phyloP scores from a whole-genome alignment of 1,140 invertebrate genomes.

The Cydia amplana region DNA sequence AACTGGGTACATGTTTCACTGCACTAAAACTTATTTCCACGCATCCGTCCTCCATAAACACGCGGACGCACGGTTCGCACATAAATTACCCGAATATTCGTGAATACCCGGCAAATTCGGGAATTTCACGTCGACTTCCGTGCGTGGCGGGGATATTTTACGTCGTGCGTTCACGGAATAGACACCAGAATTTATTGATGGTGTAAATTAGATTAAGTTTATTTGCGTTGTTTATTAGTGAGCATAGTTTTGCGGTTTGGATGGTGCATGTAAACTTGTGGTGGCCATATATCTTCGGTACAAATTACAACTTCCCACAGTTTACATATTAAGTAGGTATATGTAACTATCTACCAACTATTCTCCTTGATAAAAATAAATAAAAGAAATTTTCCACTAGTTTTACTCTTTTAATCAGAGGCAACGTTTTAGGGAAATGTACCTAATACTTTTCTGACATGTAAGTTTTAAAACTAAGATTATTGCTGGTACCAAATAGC shows the following conservation, averaged over 20 bases:
- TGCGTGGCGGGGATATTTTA: conserved; percentile 24
- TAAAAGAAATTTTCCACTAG: too few relatives aligned
- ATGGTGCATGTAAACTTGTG: conserved; percentile 7
- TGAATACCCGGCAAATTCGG: not conserved
- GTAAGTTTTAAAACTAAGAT: too few relatives aligned
- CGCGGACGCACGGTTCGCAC: conserved; percentile 39
- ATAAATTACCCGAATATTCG: conserved; percentile 44
- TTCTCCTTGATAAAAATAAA: not conserved
- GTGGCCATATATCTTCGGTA: not conserved
- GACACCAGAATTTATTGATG: conserved; percentile 23
- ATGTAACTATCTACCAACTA: not conserved
- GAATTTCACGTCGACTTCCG: conserved; percentile 29
- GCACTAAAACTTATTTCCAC: conserved; percentile 2
- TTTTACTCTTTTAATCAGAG: too few relatives aligned
- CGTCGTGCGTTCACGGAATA: conserved; percentile 19
- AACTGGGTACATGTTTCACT: not conserved
- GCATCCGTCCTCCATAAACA: not conserved
- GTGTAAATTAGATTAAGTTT: conserved; percentile 30
- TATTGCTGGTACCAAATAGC: not conserved
- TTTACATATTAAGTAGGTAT: conserved; percentile 9
- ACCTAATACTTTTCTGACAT: too few relatives aligned
- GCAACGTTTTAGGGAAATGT: too few relatives aligned
- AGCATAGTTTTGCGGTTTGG: not conserved
- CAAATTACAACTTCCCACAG: not conserved
- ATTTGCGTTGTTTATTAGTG: conserved; percentile 14